Conservation (phyloP, 2,113 vertebrate species). For the Pseudonaja textilis region DNA sequence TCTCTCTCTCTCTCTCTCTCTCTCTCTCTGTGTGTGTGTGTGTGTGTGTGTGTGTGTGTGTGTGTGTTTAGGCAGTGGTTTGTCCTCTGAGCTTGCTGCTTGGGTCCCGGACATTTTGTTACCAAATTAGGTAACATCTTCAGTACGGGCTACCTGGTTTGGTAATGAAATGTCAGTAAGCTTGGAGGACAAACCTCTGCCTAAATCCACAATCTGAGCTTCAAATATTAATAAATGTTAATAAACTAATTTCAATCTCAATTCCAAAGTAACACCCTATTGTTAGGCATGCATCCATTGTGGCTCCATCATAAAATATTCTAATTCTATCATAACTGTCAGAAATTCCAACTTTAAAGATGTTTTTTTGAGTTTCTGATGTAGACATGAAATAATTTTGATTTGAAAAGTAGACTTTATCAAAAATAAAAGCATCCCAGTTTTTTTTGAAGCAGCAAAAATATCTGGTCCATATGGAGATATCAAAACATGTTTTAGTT, state of each 20-base stretch:
- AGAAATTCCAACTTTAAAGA: neutral
- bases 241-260: neutral
- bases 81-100: too few species aligned
- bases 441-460: neutral
- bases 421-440: neutral
- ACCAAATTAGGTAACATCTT: too few species aligned
- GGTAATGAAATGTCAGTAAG: too few species aligned
- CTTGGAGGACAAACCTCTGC: too few species aligned
- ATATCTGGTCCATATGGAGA: neutral
- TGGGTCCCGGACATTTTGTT: too few species aligned
- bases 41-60: too few species aligned
- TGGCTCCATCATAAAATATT: neutral
- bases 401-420: neutral
- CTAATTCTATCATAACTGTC: neutral
- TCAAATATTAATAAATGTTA: neutral
- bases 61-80: too few species aligned
- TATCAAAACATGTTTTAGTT: neutral
- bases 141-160: too few species aligned
- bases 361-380: neutral
- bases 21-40: too few species aligned
- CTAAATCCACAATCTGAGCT: too few species aligned
- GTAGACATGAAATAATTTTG: neutral
- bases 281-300: neutral
- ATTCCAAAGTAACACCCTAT: neutral
- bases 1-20: too few species aligned